Percentiles rank a stretch among this genome's conserved stretches.
Evolutionary conservation across 2,113 vertebrate genomes (phyloP).

Genomic region (Athene noctua): DNA sequence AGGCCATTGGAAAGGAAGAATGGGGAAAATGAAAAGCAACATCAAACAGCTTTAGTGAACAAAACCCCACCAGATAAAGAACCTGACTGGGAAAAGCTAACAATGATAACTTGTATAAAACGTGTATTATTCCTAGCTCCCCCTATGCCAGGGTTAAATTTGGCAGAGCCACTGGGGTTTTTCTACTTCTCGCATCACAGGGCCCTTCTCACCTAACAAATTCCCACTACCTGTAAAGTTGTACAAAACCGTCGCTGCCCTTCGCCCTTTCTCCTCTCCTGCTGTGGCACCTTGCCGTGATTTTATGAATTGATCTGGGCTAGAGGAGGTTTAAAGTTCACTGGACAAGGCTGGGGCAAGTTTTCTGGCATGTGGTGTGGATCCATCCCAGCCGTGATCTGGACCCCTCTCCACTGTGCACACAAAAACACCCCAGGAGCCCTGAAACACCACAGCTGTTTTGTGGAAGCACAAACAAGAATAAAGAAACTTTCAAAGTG

Average conservation of each 20-base stretch:
- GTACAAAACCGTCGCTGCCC: not conserved
- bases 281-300: not conserved
- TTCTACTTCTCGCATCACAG: not conserved
- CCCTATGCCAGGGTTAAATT: not conserved
- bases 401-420: not conserved
- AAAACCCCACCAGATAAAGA: not conserved
- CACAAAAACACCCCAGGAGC: not conserved
- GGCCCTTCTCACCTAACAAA: not conserved
- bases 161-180: not conserved
- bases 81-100: not conserved
- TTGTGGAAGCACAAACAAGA: not conserved
- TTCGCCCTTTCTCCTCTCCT: not conserved
- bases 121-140: not conserved
- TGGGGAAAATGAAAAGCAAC: not conserved
- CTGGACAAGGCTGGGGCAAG: not conserved
- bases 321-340: not conserved
- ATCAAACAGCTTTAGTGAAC: not conserved
- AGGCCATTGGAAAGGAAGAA: not conserved
- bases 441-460: not conserved
- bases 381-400: not conserved
- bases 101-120: not conserved
- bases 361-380: not conserved
- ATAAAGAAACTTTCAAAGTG: slow-evolving; percentile 33
- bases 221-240: not conserved
- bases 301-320: not conserved